Percentiles rank a stretch among this genome's conserved stretches.
Evolutionary conservation across 2,797 vertebrate genomes (phyloP).

Genomic region (Uromys caudimaculatus): DNA sequence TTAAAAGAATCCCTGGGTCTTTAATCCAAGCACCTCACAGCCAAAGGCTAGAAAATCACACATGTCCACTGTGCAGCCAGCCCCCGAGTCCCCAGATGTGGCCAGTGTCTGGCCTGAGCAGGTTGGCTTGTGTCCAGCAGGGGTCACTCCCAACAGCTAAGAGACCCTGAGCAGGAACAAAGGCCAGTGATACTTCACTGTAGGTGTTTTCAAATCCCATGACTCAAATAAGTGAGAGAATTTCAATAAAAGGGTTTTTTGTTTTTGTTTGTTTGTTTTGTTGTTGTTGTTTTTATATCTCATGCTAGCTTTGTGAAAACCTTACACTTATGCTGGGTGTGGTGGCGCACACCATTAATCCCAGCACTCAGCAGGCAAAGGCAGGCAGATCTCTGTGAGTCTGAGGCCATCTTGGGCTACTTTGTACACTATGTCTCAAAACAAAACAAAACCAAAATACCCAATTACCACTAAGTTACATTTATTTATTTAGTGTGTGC

Average conservation of each 20-base stretch:
- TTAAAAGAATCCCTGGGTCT: constrained; percentile 66
- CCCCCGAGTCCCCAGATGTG: background rate
- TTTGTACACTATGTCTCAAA: background rate
- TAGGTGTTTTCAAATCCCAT: background rate
- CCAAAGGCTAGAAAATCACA: background rate
- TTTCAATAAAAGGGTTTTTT: background rate
- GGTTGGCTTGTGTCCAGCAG: background rate
- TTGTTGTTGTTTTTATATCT: background rate
- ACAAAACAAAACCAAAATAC: background rate
- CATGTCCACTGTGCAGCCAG: background rate
- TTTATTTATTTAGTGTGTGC: background rate
- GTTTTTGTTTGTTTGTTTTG: background rate
- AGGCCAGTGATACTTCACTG: background rate
- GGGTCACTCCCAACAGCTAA: background rate
- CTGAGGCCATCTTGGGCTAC: background rate
- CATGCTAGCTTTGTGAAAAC: background rate
- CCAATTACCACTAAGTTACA: background rate
- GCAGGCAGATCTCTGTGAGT: background rate
- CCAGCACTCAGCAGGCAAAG: background rate
- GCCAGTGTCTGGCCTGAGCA: background rate
- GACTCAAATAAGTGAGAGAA: background rate
- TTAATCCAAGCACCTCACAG: constrained; percentile 57
- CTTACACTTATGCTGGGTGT: background rate
- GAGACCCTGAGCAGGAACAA: background rate
- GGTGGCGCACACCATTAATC: background rate